A percentile compares a stretch with the other conserved stretches of the same genome.
phyloP scores from a whole-genome alignment of 2,797 vertebrate genomes.

The Acestrorhynchus altus region DNA sequence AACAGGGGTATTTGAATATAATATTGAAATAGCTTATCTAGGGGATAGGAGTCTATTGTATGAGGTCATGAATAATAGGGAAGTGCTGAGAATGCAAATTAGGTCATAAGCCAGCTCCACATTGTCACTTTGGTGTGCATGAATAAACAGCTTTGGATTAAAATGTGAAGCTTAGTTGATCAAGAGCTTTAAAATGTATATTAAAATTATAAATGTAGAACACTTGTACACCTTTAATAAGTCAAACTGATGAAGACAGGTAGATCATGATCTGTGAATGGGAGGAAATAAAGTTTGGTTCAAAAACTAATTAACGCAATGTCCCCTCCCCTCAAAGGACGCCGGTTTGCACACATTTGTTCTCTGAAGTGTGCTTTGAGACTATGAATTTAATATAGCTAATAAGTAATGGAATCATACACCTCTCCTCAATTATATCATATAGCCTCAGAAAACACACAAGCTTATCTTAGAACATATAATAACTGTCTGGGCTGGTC shows the following conservation, averaged over 20 bases:
- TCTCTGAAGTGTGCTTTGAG: no score
- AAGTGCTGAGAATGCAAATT: conserved; percentile 50
- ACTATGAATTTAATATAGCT: not conserved
- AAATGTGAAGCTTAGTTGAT: conserved; percentile 14
- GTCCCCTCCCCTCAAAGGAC: no score
- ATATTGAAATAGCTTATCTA: conserved; percentile 41
- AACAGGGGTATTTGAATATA: conserved; percentile 43
- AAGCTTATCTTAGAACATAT: not conserved
- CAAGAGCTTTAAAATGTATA: conserved; percentile 2
- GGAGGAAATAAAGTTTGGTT: not conserved
- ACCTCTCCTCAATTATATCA: not conserved
- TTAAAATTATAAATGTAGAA: conserved; percentile 18
- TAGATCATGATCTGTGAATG: not conserved
- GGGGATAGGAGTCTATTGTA: conserved; percentile 29
- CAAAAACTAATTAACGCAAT: not conserved
- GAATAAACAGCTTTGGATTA: conserved; percentile 6
- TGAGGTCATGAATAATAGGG: conserved; percentile 7
- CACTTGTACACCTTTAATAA: not conserved
- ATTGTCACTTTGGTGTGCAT: conserved; percentile 29
- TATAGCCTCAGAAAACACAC: not conserved
- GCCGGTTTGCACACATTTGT: no score
- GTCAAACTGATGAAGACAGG: not conserved
- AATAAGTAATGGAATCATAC: not conserved
- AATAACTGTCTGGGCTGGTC: no score
- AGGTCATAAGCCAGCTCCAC: conserved; percentile 28